Evolutionary conservation across 2,113 vertebrate species (phyloP), one percentile per base, ranked within the genome.

Genomic region (Brachirus orientalis): DNA sequence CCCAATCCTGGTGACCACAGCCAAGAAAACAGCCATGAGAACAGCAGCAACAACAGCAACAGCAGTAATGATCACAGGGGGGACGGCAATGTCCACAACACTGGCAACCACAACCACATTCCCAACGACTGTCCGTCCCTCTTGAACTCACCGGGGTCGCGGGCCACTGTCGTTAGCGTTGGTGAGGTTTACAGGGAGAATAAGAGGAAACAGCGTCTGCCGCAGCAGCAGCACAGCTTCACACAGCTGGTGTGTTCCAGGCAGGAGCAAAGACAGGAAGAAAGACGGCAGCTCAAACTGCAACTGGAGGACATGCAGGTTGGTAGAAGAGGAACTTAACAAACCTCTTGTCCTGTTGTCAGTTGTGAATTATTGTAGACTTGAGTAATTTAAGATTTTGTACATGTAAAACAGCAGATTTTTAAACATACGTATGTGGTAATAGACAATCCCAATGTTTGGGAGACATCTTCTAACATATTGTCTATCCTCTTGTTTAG

Each of bases 181-280:
- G 77, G 96, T 38, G 97, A 98, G 92, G 97, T 95, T 84, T 98
- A 97, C 91, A 84, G 98, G 82, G 98, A 99, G 92, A 99, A 99
- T 90, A 99, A 99, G 91, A 95, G 98, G 80, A 99, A 99, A 92
- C 98, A 99, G 83, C 98, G 97, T 77, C 94, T 99, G 91, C 97
- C 98, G 0, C 98, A 99, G 72, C 98, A 99, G 93, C 97, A 99
- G 37, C 98, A 99, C 92, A 96, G 96, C 90, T 99, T 98, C 91
- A 96, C 97, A 86, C 96, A 98, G 93, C 94, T 99, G 91, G 95
- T 98, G 86, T 97, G 97, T 2, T 96, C 96, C 1, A 93, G 97
- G 77, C 97, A 98, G 85, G 96, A 97, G 86, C 97, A 98, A 91
- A 95, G 97, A 79, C 95, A 96, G 73, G 96, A 98, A 83, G 97